These are phyloP conservation scores for Acrobasis suavella DNA, from an alignment of 2,888 invertebrate genomes.

Conservation along the genomic window DNA sequence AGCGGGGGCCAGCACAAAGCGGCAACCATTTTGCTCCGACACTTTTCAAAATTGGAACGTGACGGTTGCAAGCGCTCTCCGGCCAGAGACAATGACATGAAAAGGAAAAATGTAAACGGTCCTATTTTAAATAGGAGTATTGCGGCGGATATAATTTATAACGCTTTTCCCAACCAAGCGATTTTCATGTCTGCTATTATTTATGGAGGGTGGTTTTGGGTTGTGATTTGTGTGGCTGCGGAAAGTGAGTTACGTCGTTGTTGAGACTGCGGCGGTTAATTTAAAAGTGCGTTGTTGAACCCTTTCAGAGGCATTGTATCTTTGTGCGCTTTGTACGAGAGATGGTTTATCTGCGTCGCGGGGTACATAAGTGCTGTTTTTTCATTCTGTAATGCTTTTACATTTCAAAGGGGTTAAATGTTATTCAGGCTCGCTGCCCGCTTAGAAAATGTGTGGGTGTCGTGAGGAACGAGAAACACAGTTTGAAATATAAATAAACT, in stretches of 20 bases:
- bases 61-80: slow-evolving; percentile 81
- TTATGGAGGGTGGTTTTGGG: slow-evolving; percentile 37
- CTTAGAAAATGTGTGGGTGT: slow-evolving; percentile 79
- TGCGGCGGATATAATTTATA: slow-evolving; percentile 68
- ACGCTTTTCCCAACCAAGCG: slow-evolving; percentile 46
- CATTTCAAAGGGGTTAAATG: slow-evolving; percentile 82
- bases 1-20: slow-evolving; percentile 72
- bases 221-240: slow-evolving; percentile 48
- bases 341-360: slow-evolving; percentile 81
- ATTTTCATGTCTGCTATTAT: slow-evolving; percentile 40
- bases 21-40: slow-evolving; percentile 81
- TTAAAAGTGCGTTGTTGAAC: slow-evolving; percentile 83
- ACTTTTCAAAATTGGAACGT: slow-evolving; percentile 83
- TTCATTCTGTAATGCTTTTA: slow-evolving; percentile 83
- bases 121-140: slow-evolving; percentile 77
- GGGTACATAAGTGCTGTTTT: slow-evolving; percentile 83
- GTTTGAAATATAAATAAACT: slow-evolving; percentile 9
- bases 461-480: slow-evolving; percentile 58
- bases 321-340: slow-evolving; percentile 81
- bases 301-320: slow-evolving; percentile 83
- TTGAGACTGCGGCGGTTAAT: slow-evolving; percentile 65
- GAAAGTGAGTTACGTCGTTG: slow-evolving; percentile 52
- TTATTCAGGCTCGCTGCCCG: slow-evolving; percentile 78
- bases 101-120: slow-evolving; percentile 82
- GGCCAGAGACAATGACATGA: slow-evolving; percentile 81